phyloP scores from a whole-genome alignment of 2,888 invertebrate genomes.

The Hemicrepidius hirtus region DNA sequence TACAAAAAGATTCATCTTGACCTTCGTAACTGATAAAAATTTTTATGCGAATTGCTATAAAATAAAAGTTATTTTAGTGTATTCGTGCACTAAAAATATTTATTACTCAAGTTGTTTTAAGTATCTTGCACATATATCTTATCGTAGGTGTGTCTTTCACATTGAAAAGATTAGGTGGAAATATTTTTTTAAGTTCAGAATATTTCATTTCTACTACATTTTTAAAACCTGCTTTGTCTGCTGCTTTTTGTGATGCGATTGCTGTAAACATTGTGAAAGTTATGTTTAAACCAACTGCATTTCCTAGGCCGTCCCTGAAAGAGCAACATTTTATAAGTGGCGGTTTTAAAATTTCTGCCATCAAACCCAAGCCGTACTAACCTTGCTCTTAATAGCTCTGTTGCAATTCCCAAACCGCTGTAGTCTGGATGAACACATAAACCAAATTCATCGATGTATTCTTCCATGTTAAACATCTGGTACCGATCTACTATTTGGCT shows the following conservation, averaged over 20 bases:
- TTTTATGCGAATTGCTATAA: no score
- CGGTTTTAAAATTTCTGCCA: no score
- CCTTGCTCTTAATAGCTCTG: slow-evolving; percentile 42
- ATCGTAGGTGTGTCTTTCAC: slow-evolving; percentile 30
- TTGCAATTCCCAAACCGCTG: slow-evolving; percentile 40
- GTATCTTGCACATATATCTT: slow-evolving; percentile 27
- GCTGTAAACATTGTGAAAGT: slow-evolving; percentile 34
- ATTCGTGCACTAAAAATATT: no score
- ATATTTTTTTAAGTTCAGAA: slow-evolving; percentile 14
- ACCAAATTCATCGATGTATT: slow-evolving; percentile 43
- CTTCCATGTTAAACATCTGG: slow-evolving; percentile 22
- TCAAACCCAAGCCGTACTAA: no score
- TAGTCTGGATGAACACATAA: slow-evolving; percentile 42
- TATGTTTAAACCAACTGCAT: slow-evolving; percentile 29
- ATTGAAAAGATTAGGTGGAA: slow-evolving; percentile 18
- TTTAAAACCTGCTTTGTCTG: slow-evolving; percentile 36
- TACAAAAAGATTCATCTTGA: no score
- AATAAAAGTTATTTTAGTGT: no score
- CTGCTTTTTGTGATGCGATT: slow-evolving; percentile 43
- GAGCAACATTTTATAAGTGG: background rate
- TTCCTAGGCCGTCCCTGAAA: slow-evolving; percentile 29
- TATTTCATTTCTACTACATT: slow-evolving; percentile 27
- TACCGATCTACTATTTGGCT: slow-evolving; percentile 28
- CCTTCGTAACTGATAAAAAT: no score
- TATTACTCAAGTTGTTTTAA: no score